These are phyloP conservation scores for Drosophila kanekoi DNA, from an alignment of 2,888 invertebrate genomes.

Conservation along the genomic window DNA sequence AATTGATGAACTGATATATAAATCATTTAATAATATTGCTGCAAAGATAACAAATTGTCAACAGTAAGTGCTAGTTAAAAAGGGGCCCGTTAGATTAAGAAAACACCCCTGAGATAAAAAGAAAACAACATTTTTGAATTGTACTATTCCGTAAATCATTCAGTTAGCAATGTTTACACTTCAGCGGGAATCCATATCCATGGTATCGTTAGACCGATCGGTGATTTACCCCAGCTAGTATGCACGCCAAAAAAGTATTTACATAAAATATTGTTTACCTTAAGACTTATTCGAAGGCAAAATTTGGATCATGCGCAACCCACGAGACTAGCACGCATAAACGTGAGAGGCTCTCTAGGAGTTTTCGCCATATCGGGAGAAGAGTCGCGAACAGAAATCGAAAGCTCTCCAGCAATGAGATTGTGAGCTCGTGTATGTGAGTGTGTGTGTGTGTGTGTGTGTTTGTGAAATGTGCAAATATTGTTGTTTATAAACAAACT, in stretches of 20 bases:
- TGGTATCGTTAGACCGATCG: slow-evolving; percentile 14
- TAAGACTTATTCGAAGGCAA: slow-evolving; percentile 1
- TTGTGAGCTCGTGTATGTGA: background rate
- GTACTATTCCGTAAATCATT: background rate
- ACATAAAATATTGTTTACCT: slow-evolving; percentile 27
- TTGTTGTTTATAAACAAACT: slow-evolving; percentile 67
- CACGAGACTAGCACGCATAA: background rate
- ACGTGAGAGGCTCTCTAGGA: background rate
- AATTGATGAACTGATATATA: slow-evolving; percentile 50
- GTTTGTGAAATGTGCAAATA: slow-evolving; percentile 34
- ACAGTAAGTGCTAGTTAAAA: background rate
- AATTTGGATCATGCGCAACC: background rate
- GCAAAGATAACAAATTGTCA: slow-evolving; percentile 60
- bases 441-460: background rate
- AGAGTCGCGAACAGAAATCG: background rate
- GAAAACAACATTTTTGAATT: slow-evolving; percentile 4
- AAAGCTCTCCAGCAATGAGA: slow-evolving; percentile 7
- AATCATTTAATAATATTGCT: slow-evolving; percentile 53
- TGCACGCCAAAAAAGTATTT: slow-evolving; percentile 24
- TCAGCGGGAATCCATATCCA: slow-evolving; percentile 1
- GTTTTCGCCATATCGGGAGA: background rate
- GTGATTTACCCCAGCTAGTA: slow-evolving; percentile 41
- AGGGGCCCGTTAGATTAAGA: background rate
- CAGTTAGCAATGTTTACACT: slow-evolving; percentile 24
- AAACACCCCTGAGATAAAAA: background rate